Base-by-base conservation (phyloP, 2,888 invertebrate species). In the Pachymerium ferrugineum region DNA sequence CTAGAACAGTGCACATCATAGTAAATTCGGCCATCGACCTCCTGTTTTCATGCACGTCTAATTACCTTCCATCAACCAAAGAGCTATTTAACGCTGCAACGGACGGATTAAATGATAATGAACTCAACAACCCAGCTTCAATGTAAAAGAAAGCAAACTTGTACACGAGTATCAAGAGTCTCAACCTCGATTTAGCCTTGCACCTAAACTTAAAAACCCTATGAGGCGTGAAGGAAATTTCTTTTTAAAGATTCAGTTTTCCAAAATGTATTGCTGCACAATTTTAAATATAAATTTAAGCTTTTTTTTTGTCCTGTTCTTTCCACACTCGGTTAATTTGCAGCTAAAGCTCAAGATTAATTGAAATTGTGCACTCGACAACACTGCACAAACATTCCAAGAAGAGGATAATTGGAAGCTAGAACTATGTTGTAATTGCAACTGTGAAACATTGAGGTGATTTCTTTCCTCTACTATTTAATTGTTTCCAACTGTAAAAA, bases 31-130 rank as follows among this genome's bases (percentile, higher is more conserved):
- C 16, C 47, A 54, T 54, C 47, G 47, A 54, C 47, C 47, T 22
- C 47, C 22, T 54, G 47, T 54, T 54, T 54, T 54, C 47, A 54
- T 54, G 47, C 47, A 54, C 47, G 47, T 54, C 16, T 54, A 54
- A 54, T 54, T 54, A 54, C 47, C 47, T 54, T 54, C 47, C 47
- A 54, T 54, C 47, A 54, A 54, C 47, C 47, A 54, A 54, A 54
- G 47, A 54, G 47, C 47, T 54, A 54, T 54, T 54, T 54, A 54
- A 54, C 47, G 47, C 22, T 22, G 47, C 47, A 54, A 54, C 47
- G 47, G 22, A 54, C 22, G 47, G 47, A 16, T 54, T 54, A 54
- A 54, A 54, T n/a, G 47, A 54, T 54, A 54, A 54, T 54, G 47
- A 54, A 54, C 47, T 22, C 47, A 54, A 54, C 47, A 54, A 54